Base-by-base conservation (phyloP, 2,797 vertebrate species). In the Oryzias sinensis region DNA sequence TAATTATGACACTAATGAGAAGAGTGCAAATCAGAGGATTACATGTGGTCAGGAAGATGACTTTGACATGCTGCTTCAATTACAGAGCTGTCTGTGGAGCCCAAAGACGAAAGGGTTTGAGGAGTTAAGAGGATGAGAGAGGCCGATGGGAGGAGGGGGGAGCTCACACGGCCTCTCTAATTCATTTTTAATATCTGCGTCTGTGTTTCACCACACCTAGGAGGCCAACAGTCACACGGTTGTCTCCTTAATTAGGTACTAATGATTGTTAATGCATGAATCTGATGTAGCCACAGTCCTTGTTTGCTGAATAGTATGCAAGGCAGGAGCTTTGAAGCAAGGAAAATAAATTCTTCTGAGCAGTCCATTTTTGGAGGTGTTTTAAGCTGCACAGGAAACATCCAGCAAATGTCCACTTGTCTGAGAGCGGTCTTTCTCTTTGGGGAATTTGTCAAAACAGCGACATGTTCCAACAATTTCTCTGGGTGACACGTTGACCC, bases 1-100 rank as follows among this genome's bases (percentile, higher is more conserved):
- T 88, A 86, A 89, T 88, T 82, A 85, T 70, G 75, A 84, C 81
- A 72, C 83, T 89, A 89, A 91, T 85, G 77, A 90, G 88, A 70
- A 80, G 78, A 84, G 83, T 49, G 81, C 41, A 65, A 86, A 88
- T 87, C 84, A 86, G 76, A 87, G 82, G 72, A 68, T 78, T 76
- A 74, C 71, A 79, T 18, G 56, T 47, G 64, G 82, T 78, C 79
- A 77, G 79, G 76, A 82, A 82, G 86, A 79, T 62, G 49, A 72
- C 70, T 85, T 75, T 80, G 83, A 87, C 81, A 80, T 71, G 70
- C 70, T 70, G 70, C 79, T 70, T 86, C 81, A 87, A 87, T 88
- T 87, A 88, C 80, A 71, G 80, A 86, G 67, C 68, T 75, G 74
- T 62, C 69, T 72, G 82, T 74, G 65, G 68, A 68, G 76, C 58